These are phyloP conservation scores for Thamnophis elegans DNA, from an alignment of 2,797 vertebrate species.

Conservation along the genomic window DNA sequence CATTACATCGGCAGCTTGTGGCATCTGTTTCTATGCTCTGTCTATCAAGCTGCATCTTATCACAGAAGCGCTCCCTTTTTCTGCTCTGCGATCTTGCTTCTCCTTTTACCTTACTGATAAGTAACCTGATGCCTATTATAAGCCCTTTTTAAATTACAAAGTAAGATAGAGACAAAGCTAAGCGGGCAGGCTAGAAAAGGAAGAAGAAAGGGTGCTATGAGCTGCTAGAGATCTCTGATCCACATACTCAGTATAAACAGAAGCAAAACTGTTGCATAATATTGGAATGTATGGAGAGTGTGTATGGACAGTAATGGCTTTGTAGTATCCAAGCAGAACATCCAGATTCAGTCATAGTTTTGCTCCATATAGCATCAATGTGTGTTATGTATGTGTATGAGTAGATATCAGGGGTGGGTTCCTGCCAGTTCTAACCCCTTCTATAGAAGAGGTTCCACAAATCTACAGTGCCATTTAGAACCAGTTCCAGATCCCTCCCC, in stretches of 20 bases:
- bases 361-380: too few species aligned
- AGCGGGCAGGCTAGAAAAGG: constrained; percentile 15
- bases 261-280: neutral
- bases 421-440: too few species aligned
- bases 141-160: constrained; percentile 41
- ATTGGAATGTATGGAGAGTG: neutral
- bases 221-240: neutral
- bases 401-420: too few species aligned
- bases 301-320: too few species aligned
- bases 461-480: too few species aligned
- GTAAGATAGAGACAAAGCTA: constrained; percentile 7
- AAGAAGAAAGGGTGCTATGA: neutral
- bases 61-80: constrained; percentile 29
- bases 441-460: too few species aligned
- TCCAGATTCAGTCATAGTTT: too few species aligned
- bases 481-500: too few species aligned
- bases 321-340: too few species aligned
- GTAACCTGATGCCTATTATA: constrained; percentile 26
- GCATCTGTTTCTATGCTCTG: constrained; percentile 56
- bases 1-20: constrained; percentile 47
- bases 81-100: neutral
- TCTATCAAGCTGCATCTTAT: constrained; percentile 59
- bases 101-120: constrained; percentile 17
- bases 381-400: too few species aligned
- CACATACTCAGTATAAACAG: neutral